phyloP scores from a whole-genome alignment of 1,140 invertebrate species.

The Elymnias hypermnestra region DNA sequence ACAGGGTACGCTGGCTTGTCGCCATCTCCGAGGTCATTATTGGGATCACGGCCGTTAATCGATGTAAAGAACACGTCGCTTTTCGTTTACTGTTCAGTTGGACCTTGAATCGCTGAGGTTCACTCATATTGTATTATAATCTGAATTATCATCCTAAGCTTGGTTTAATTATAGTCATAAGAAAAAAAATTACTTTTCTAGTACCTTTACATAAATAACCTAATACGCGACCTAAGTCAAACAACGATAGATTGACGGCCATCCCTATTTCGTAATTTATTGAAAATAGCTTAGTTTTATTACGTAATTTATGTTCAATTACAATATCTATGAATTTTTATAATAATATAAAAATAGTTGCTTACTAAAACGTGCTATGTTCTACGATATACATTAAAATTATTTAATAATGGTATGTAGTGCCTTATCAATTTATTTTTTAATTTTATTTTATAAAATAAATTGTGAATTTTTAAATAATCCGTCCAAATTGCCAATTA shows the following conservation, averaged over 20 bases:
- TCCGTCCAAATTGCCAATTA: conserved; percentile 62
- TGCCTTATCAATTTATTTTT: conserved; percentile 56
- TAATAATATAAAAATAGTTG: conserved; percentile 57
- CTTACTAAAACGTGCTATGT: conserved; percentile 56
- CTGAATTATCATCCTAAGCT: conserved; percentile 62
- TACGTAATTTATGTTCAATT: conserved; percentile 66
- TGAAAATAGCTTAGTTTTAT: conserved; percentile 67
- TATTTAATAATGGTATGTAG: conserved; percentile 44
- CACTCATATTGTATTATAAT: conserved; percentile 70
- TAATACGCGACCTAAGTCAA: conserved; percentile 74
- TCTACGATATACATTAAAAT: conserved; percentile 41
- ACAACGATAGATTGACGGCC: conserved; percentile 67
- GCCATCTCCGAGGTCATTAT: conserved; percentile 58
- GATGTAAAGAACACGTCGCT: conserved; percentile 67
- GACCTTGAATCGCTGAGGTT: conserved; percentile 41
- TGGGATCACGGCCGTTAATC: conserved; percentile 64
- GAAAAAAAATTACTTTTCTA: conserved; percentile 51
- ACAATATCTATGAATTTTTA: conserved; percentile 55
- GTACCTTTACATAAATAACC: conserved; percentile 70
- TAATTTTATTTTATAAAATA: conserved; percentile 19
- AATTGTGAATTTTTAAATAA: conserved; percentile 39
- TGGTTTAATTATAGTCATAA: conserved; percentile 65
- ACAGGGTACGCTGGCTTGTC: conserved; percentile 68
- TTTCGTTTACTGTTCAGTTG: conserved; percentile 64
- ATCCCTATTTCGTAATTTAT: conserved; percentile 75